Evolutionary conservation across 2,797 vertebrate species (phyloP), one percentile per base, ranked within the genome.

Genomic region (Catamblyrhynchus diadema): DNA sequence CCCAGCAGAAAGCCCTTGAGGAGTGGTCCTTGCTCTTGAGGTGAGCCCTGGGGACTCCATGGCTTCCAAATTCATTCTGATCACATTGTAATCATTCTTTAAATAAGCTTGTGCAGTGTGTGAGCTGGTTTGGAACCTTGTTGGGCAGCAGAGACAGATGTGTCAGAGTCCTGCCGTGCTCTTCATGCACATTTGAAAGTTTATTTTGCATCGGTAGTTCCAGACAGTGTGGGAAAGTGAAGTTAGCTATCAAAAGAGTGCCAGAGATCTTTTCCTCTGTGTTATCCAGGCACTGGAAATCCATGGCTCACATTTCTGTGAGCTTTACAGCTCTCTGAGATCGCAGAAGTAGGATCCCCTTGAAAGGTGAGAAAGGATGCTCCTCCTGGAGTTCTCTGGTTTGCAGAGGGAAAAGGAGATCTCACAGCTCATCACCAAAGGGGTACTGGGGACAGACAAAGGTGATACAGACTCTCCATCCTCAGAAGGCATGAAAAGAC

Each of bases 341-440:
- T 35, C 42, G 25, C 6, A 73, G 30, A 19, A 72, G 25, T 12
- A 23, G 30, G 39, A 42, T 33, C 27, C 54, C 28, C 57, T 12
- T 10, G 8, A 23, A 59, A 50, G 64, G 20, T 27, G 61, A 54
- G 19, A 22, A 37, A 50, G 30, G 54, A 8, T 28, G 6, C 9
- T 30, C 23, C 8, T 7, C 1, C 8, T 33, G 30, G 21, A 33
- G 30, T 45, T 71, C 32, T 0, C 2, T 30, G 51, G 7, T 33
- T 69, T 60, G 47, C 30, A 37, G 42, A 77, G 9, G 10, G 30
- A 3, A 47, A 47, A 28, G 24, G 12, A 6, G n/a, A 15, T 48
- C 62, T 79, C 25, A 12, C 9, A 33, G n/a, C 22, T 54, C 23
- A 14, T 54, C 53, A n/a, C 32, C 53, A 54, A 22, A 14, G 32